Evolutionary conservation across 1,140 invertebrate genomes (phyloP), one percentile per base, ranked within the genome.

Genomic region (Philotrypesis tridentata): DNA sequence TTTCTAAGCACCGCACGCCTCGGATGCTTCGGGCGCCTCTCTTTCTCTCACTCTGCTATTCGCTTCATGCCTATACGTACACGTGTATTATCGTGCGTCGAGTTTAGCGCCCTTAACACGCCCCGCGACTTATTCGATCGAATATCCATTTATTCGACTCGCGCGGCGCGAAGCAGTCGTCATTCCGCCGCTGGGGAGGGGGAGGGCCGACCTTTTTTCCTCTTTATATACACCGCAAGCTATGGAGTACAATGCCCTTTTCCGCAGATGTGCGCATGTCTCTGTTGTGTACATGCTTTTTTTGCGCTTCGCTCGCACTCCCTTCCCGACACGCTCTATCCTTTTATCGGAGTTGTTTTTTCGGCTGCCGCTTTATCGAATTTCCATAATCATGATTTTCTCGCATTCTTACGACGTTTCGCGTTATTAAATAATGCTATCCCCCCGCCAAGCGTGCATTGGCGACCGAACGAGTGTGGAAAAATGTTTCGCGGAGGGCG

Each of bases 1-100:
- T 81, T 75, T 75, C 79, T 70, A 76, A 81, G 63, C 79, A 63
- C 23, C 60, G 60, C 60, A 61, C 70, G 70, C 70, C 43, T 68
- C 65, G 23, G 40, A 65, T 65, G n/a, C 63, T 65, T 21, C 61
- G 29, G 27, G 12, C 11, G 25, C 63, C n/a, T n/a, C n/a, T 65
- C 27, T 27, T 2, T 63, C 23, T 27, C 61, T 27, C 33, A 8
- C 40, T 29, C 61, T 27, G n/a, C n/a, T n/a, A n/a, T 43, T 65
- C 25, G 63, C 37, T n/a, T 2, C 2, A 17, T 14, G 74, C 33
- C 9, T 40, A 33, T 31, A 55, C 12, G 40, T 65, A 68, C 61
- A 23, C 5, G 27, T 55, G 48, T 55, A 55, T 70, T n/a, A 31
- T 3, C 21, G 71, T 14, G 23, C 60, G 61, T 21, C 11, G 71